A percentile compares a stretch with the other conserved stretches of the same genome.
Conservation (phyloP, 2,888 invertebrate genomes). For the Blera fallax region DNA sequence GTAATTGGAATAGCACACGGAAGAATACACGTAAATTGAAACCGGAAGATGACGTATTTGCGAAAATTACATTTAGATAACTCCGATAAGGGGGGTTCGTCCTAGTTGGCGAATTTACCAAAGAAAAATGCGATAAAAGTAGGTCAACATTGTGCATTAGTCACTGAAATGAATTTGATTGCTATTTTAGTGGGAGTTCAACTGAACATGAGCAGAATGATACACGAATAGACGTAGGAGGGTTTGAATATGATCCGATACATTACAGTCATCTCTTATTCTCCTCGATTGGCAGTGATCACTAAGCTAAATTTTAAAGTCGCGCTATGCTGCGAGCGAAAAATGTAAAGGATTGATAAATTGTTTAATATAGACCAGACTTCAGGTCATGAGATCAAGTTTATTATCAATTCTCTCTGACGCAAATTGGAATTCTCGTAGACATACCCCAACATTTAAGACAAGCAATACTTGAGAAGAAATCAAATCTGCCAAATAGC, state of each 20-base stretch:
- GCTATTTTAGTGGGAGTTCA: not conserved
- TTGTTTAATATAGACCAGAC: not conserved
- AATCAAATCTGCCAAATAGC: too few species aligned
- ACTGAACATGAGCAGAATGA: not conserved
- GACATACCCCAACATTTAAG: not conserved
- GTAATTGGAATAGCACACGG: not conserved
- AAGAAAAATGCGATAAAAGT: not conserved
- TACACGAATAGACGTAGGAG: not conserved
- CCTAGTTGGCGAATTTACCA: not conserved
- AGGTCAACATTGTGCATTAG: not conserved
- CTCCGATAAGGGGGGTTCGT: not conserved
- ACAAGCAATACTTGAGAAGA: not conserved
- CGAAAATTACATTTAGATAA: slow-evolving; percentile 1
- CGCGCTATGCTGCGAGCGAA: too few species aligned
- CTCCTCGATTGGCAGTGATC: too few species aligned
- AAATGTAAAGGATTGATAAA: too few species aligned
- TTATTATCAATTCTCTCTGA: not conserved
- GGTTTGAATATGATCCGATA: too few species aligned
- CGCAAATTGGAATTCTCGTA: not conserved
- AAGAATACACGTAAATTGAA: not conserved
- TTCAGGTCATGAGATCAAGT: not conserved
- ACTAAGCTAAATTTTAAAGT: too few species aligned
- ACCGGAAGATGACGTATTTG: slow-evolving; percentile 35
- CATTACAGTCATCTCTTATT: too few species aligned
- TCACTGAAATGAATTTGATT: not conserved